Percentiles rank a stretch among this genome's conserved stretches.
phyloP scores from a whole-genome alignment of 2,113 vertebrate genomes.

The Hippocampus mohnikei region DNA sequence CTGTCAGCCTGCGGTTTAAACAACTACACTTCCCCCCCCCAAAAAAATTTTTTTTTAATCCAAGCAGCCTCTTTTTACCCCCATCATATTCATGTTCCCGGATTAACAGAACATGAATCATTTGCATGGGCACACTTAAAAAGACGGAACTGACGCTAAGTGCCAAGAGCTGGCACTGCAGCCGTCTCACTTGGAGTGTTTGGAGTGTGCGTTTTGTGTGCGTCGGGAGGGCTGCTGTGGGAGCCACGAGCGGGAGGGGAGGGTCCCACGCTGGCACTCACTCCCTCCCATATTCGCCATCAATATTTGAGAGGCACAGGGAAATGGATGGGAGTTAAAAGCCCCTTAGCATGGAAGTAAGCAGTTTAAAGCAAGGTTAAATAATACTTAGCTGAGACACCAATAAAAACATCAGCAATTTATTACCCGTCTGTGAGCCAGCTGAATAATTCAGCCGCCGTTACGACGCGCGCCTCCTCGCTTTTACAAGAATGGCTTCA shows the following conservation, averaged over 20 bases:
- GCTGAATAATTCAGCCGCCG: constrained; percentile 69
- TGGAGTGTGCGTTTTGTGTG: constrained; percentile 34
- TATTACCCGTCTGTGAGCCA: constrained; percentile 70
- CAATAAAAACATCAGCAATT: constrained; percentile 75
- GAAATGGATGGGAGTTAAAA: constrained; percentile 76
- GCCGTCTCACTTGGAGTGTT: constrained; percentile 29
- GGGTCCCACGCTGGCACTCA: constrained; percentile 67
- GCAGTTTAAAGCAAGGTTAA: constrained; percentile 79
- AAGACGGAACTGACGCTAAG: constrained; percentile 47
- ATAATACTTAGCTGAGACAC: constrained; percentile 76
- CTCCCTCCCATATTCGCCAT: constrained; percentile 73
- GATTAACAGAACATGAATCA: constrained; percentile 61
- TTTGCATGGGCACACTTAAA: constrained; percentile 61
- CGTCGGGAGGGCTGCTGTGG: constrained; percentile 42
- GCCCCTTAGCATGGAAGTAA: constrained; percentile 74
- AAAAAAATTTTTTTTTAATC: too few species aligned
- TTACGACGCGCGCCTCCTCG: constrained; percentile 49
- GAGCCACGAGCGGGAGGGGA: constrained; percentile 60
- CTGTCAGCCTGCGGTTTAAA: constrained; percentile 56
- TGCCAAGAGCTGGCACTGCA: constrained; percentile 55
- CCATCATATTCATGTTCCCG: constrained; percentile 48
- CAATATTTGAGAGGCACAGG: constrained; percentile 76
- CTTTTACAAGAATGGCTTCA: constrained; percentile 59
- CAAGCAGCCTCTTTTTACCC: constrained; percentile 42
- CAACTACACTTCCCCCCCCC: constrained; percentile 53